Percentiles rank a stretch among this genome's conserved stretches.
Conservation (phyloP, 64 coral and sea anemone genomes). For the Hydrozoanthus tunicans region DNA sequence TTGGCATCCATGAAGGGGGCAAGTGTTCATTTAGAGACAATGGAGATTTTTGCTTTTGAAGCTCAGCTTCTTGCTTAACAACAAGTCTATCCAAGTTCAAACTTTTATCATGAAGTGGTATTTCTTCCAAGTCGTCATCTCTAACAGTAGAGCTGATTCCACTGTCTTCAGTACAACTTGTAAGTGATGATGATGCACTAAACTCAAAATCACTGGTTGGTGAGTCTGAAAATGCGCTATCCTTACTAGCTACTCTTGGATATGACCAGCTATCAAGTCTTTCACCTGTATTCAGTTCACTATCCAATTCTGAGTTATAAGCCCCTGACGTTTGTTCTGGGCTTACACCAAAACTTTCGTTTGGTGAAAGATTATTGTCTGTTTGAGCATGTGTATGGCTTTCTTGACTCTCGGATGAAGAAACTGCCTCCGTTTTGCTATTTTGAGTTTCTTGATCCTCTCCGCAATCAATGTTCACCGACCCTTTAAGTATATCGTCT, state of each 20-base stretch:
- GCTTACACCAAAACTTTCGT: background rate
- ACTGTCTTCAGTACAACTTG: slow-evolving; percentile 91
- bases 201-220: slow-evolving; percentile 91
- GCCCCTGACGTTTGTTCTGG: background rate
- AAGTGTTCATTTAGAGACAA: slow-evolving; percentile 70
- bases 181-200: slow-evolving; percentile 77
- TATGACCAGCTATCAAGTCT: slow-evolving; percentile 28
- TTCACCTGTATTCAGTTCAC: slow-evolving; percentile 13
- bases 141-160: slow-evolving; percentile 86
- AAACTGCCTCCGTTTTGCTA: background rate
- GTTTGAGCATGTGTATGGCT: slow-evolving; percentile 6
- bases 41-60: slow-evolving; percentile 78
- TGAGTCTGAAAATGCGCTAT: slow-evolving; percentile 74
- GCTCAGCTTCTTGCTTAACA: slow-evolving; percentile 21
- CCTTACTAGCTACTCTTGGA: slow-evolving; percentile 32
- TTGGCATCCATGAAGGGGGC: slow-evolving; percentile 81
- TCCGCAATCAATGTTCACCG: background rate
- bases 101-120: slow-evolving; percentile 75
- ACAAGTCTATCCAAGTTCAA: slow-evolving; percentile 52
- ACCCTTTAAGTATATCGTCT: background rate
- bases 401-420: slow-evolving; percentile 2
- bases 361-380: background rate
- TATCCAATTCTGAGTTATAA: background rate
- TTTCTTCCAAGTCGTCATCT: slow-evolving; percentile 92
- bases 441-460: slow-evolving; percentile 29